A percentile compares a stretch with the other conserved stretches of the same genome.
phyloP scores from a whole-genome alignment of 2,113 vertebrate species.

The Lonchura striata region DNA sequence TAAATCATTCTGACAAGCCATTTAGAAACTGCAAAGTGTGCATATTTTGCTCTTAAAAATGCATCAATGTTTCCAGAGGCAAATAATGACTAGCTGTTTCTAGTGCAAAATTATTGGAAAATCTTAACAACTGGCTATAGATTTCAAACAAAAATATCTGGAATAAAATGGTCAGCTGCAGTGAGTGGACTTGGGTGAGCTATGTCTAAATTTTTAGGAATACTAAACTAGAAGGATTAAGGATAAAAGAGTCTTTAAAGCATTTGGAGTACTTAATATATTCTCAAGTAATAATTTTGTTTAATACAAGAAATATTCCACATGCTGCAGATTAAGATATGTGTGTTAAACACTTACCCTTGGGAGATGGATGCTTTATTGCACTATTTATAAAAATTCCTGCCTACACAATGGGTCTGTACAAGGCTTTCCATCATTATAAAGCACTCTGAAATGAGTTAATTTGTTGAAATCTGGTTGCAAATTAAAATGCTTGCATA shows the following conservation, averaged over 20 bases:
- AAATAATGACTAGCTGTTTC: not conserved
- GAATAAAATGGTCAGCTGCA: not conserved
- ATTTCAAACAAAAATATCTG: not conserved
- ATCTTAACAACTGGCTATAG: not conserved
- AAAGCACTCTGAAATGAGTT: not conserved
- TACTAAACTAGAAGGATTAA: not conserved
- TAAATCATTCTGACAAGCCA: not conserved
- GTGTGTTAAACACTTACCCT: not conserved
- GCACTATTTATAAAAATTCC: not conserved
- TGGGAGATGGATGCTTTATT: not conserved
- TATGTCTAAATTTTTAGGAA: not conserved
- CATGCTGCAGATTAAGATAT: not conserved
- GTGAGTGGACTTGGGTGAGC: not conserved
- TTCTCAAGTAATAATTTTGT: not conserved
- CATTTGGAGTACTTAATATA: not conserved
- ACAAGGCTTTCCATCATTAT: not conserved
- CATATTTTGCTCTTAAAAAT: not conserved
- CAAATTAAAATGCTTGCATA: not conserved
- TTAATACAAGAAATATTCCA: not conserved
- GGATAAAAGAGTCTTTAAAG: not conserved
- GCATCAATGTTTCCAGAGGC: not conserved
- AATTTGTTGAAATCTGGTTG: not conserved
- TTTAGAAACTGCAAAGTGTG: not conserved
- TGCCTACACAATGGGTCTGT: not conserved
- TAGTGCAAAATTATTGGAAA: not conserved